These are phyloP conservation scores for Saccopteryx leptura DNA, from an alignment of 2,113 vertebrate genomes.

Conservation along the genomic window DNA sequence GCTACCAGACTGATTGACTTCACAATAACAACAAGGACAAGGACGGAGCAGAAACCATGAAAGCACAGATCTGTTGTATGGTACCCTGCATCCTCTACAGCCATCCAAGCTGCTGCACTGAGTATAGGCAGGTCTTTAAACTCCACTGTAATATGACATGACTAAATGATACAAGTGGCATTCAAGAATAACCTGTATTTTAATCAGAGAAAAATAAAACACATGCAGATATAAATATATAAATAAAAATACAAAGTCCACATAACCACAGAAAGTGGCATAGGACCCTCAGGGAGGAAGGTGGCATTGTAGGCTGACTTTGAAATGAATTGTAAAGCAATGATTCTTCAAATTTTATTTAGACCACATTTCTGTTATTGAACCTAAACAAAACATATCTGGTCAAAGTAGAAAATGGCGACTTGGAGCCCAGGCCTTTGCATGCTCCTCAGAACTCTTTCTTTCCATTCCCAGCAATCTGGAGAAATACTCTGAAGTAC, in stretches of 20 bases:
- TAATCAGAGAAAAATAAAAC: neutral
- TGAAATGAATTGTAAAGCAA: neutral
- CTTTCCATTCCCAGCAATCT: neutral
- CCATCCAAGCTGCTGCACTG: neutral
- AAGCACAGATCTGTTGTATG: neutral
- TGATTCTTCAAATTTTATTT: conserved; percentile 16
- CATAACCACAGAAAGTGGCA: neutral
- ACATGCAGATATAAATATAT: neutral
- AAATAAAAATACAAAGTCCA: neutral
- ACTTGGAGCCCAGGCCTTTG: neutral
- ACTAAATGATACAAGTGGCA: neutral
- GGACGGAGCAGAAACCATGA: neutral
- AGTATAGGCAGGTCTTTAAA: neutral
- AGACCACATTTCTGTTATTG: neutral
- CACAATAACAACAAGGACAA: neutral
- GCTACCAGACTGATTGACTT: neutral
- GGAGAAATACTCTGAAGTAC: neutral
- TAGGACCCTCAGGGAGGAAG: neutral
- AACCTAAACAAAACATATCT: neutral
- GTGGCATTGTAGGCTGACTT: neutral
- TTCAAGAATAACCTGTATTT: neutral
- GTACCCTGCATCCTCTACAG: neutral
- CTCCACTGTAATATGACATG: neutral
- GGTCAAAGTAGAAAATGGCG: neutral
- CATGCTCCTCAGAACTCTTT: neutral